A percentile compares a stretch with the other conserved stretches of the same genome.
These are phyloP conservation scores for Addax nasomaculatus DNA, from an alignment of 2,113 vertebrate genomes.

Conservation along the genomic window DNA sequence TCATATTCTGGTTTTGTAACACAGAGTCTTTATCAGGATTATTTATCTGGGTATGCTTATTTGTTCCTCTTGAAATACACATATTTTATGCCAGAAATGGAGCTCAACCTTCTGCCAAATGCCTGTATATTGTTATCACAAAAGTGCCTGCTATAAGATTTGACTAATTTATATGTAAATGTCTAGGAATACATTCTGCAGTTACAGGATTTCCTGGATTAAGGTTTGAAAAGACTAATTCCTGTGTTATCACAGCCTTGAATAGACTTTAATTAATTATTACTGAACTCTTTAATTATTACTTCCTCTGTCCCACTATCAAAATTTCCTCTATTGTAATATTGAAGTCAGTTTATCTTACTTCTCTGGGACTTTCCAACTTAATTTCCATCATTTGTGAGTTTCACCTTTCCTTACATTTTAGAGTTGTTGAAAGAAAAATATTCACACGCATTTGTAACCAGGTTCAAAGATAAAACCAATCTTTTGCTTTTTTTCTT, in stretches of 20 bases:
- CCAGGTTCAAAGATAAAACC: background rate
- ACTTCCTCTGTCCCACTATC: background rate
- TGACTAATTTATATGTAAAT: background rate
- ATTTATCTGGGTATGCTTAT: background rate
- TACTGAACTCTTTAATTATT: background rate
- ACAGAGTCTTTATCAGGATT: background rate
- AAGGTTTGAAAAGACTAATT: background rate
- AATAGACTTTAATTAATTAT: background rate
- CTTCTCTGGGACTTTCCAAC: background rate
- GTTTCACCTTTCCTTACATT: background rate
- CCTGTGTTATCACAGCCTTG: background rate
- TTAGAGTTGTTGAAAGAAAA: background rate
- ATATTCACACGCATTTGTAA: background rate
- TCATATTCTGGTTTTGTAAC: background rate
- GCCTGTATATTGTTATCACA: background rate
- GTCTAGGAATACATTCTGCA: background rate
- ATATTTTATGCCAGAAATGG: background rate
- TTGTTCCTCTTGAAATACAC: background rate
- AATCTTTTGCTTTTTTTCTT: background rate
- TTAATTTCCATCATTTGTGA: slow-evolving; percentile 13
- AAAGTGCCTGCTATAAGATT: background rate
- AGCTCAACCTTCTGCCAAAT: background rate
- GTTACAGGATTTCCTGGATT: slow-evolving; percentile 39
- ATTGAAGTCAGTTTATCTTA: background rate
- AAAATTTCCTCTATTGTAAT: slow-evolving; percentile 4